phyloP scores from a whole-genome alignment of 2,888 invertebrate genomes.

The Leistus spinibarbis region DNA sequence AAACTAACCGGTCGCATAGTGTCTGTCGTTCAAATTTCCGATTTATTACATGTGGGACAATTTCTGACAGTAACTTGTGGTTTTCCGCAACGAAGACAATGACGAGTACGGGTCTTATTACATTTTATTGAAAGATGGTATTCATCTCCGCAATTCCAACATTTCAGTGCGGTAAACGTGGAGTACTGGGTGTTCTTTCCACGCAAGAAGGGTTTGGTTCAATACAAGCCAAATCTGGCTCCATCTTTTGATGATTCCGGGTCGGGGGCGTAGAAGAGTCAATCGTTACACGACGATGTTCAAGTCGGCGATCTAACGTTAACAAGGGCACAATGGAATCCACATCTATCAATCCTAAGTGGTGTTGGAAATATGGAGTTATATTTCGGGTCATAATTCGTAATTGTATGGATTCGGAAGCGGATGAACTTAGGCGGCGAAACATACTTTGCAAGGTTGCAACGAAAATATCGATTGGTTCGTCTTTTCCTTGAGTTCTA shows the following conservation, averaged over 20 bases:
- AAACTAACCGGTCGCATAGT: not conserved
- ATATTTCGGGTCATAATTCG: slow-evolving; percentile 22
- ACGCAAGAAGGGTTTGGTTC: not conserved
- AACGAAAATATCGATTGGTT: slow-evolving; percentile 44
- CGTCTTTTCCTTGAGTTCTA: slow-evolving; percentile 43
- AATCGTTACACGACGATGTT: not conserved
- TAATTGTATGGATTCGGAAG: not conserved
- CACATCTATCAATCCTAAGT: not conserved
- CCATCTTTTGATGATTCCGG: not conserved
- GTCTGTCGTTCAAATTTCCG: slow-evolving; percentile 9
- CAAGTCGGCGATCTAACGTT: not conserved
- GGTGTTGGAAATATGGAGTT: slow-evolving; percentile 8
- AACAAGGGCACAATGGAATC: not conserved
- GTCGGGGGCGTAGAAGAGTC: not conserved
- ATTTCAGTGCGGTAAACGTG: not conserved
- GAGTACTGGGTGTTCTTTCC: not conserved
- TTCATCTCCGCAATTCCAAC: slow-evolving; percentile 11
- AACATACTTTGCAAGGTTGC: slow-evolving; percentile 43
- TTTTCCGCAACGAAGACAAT: slow-evolving; percentile 19
- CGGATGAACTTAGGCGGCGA: slow-evolving; percentile 21
- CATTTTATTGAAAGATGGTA: not conserved
- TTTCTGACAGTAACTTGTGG: not conserved
- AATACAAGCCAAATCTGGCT: slow-evolving; percentile 39
- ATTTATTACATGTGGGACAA: not conserved
- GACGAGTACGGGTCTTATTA: not conserved